Percentiles rank a stretch among this genome's conserved stretches.
Evolutionary conservation across 1,140 invertebrate species (phyloP).

Genomic region (Aphaenogaster rudis): DNA sequence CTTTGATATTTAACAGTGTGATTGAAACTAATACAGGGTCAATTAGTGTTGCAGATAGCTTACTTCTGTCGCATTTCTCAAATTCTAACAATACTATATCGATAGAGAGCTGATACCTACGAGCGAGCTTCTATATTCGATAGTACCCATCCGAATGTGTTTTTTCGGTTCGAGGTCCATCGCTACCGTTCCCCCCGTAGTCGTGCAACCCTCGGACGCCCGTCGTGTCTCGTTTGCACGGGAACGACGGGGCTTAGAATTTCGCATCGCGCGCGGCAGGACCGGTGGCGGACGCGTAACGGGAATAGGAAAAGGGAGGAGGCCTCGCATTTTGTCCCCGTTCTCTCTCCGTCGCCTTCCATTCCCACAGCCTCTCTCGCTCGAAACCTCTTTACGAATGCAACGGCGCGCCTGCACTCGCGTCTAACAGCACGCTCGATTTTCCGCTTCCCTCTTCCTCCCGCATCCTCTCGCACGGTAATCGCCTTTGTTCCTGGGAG

Average conservation of each 20-base stretch:
- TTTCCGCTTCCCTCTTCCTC: conserved; percentile 31
- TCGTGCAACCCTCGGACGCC: neutral
- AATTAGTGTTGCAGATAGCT: neutral
- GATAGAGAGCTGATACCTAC: neutral
- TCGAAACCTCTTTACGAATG: conserved; percentile 68
- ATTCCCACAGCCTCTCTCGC: conserved; percentile 21
- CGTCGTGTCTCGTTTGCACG: conserved; percentile 34
- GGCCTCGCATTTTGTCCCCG: neutral
- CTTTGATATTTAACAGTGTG: too few relatives aligned
- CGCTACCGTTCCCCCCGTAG: neutral
- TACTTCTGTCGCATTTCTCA: neutral
- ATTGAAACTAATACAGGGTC: too few relatives aligned
- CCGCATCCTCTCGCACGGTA: conserved; percentile 11
- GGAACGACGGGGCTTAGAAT: conserved; percentile 38
- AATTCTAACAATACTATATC: neutral
- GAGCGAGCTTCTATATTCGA: neutral
- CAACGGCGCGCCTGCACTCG: conserved; percentile 58
- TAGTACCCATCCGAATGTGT: neutral
- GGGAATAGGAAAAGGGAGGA: conserved; percentile 27
- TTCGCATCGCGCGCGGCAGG: conserved; percentile 34
- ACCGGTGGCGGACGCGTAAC: conserved; percentile 33
- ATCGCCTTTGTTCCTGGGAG: conserved; percentile 15
- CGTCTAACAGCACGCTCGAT: conserved; percentile 59
- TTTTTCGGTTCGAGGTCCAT: neutral
- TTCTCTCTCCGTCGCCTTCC: conserved; percentile 30